phyloP scores from a whole-genome alignment of 2,113 vertebrate species.

The Oceanodroma tethys region DNA sequence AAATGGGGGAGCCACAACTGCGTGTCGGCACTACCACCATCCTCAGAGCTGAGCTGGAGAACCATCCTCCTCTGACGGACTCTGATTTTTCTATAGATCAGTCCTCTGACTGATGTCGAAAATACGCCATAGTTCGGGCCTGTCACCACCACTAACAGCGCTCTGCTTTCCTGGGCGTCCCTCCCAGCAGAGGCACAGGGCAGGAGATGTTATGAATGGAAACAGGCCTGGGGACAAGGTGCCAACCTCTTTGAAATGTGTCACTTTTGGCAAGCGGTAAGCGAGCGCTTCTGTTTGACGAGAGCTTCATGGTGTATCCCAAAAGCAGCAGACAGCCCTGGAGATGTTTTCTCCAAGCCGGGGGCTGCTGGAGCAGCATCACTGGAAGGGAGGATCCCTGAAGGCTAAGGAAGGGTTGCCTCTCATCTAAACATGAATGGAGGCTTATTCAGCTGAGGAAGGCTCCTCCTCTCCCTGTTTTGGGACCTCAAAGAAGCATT shows the following conservation, averaged over 20 bases:
- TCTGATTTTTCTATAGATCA: not conserved
- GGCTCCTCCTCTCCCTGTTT: not conserved
- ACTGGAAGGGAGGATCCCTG: not conserved
- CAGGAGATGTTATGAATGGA: not conserved
- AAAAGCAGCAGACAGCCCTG: not conserved
- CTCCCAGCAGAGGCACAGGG: not conserved
- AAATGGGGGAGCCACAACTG: not conserved
- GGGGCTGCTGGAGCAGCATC: not conserved
- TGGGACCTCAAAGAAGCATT: not conserved
- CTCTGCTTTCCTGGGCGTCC: not conserved
- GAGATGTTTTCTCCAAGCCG: not conserved
- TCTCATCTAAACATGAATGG: not conserved
- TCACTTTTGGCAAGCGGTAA: not conserved
- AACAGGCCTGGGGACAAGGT: not conserved
- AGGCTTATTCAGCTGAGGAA: not conserved
- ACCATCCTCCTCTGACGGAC: not conserved
- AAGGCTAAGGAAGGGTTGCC: not conserved
- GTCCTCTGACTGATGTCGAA: not conserved
- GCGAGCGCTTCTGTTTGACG: accelerated
- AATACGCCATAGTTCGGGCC: accelerated
- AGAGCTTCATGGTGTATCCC: not conserved
- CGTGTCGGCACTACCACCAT: accelerated
- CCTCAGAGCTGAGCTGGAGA: not conserved
- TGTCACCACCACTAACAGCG: not conserved
- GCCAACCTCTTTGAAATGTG: accelerated